These are phyloP conservation scores for Pollicipes pollicipes DNA, from an alignment of 1,140 invertebrate species.

Conservation along the genomic window DNA sequence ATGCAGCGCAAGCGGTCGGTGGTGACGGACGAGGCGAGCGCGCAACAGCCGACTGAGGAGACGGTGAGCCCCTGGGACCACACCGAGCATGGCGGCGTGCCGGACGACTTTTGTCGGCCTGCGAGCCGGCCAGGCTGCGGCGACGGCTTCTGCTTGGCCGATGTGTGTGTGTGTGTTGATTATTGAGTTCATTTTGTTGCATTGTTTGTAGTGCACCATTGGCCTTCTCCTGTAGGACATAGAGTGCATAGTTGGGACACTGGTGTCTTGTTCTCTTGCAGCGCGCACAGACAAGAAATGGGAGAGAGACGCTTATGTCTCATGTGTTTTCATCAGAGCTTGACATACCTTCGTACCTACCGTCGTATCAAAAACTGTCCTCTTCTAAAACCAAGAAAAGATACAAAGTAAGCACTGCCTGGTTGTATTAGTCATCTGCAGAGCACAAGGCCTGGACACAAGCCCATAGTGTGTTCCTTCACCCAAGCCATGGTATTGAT, in stretches of 20 bases:
- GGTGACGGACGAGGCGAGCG: not conserved
- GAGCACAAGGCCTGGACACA: too few relatives aligned
- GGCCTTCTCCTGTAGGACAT: not conserved
- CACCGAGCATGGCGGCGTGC: too few relatives aligned
- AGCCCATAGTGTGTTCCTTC: not conserved
- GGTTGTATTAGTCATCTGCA: too few relatives aligned
- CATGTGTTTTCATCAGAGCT: not conserved
- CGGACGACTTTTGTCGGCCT: not conserved
- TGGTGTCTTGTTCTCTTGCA: not conserved
- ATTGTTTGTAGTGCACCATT: not conserved
- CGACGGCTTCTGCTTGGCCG: not conserved
- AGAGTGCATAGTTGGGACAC: too few relatives aligned
- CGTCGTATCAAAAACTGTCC: not conserved
- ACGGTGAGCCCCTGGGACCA: not conserved
- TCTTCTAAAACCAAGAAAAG: not conserved
- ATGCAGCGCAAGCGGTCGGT: not conserved
- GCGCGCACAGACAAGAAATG: not conserved
- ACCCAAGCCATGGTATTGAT: too few relatives aligned
- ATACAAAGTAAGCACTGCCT: not conserved
- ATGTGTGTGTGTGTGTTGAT: not conserved
- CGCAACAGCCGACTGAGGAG: not conserved
- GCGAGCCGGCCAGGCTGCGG: not conserved
- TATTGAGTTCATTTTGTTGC: not conserved
- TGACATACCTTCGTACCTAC: not conserved
- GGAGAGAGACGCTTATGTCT: not conserved